Evolutionary conservation across 2,113 vertebrate species (phyloP).

Genomic region (Scomber colias): DNA sequence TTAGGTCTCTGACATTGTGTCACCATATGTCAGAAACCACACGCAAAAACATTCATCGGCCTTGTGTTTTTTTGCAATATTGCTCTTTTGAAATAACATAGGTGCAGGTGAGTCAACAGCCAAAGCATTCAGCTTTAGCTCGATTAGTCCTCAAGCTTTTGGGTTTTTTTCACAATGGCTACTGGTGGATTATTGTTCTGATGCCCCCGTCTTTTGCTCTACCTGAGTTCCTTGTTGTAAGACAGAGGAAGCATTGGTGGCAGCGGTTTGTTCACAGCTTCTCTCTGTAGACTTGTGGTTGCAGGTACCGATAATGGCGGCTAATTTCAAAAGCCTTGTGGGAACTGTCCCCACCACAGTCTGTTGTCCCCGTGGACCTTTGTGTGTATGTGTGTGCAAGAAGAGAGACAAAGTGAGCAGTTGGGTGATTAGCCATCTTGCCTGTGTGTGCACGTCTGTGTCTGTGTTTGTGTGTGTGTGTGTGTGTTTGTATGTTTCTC

Average conservation of each 20-base stretch:
- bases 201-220: conserved; percentile 32
- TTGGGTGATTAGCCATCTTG: conserved; percentile 64
- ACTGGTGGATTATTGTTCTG: conserved; percentile 16
- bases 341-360: conserved; percentile 69
- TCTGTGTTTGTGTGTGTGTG: conserved; percentile 48
- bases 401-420: conserved; percentile 72
- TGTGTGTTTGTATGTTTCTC: conserved; percentile 53
- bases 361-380: conserved; percentile 64
- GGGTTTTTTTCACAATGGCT: conserved; percentile 7
- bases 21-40: conserved; percentile 14
- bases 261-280: conserved; percentile 70
- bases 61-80: conserved; percentile 1
- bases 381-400: conserved; percentile 44
- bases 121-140: conserved; percentile 22
- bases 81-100: conserved; percentile 2
- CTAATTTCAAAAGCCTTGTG: conserved; percentile 77
- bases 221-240: conserved; percentile 15
- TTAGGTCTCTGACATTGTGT: conserved; percentile 6
- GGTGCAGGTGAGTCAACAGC: conserved; percentile 26
- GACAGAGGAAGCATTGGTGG: conserved; percentile 19
- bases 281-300: conserved; percentile 76
- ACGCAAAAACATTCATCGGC: conserved; percentile 6
- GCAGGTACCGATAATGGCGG: conserved; percentile 79
- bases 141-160: background rate
- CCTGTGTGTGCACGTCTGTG: conserved; percentile 45